A percentile compares a stretch with the other conserved stretches of the same genome.
Conservation (phyloP, 2,113 vertebrate genomes). For the Stegostoma tigrinum region DNA sequence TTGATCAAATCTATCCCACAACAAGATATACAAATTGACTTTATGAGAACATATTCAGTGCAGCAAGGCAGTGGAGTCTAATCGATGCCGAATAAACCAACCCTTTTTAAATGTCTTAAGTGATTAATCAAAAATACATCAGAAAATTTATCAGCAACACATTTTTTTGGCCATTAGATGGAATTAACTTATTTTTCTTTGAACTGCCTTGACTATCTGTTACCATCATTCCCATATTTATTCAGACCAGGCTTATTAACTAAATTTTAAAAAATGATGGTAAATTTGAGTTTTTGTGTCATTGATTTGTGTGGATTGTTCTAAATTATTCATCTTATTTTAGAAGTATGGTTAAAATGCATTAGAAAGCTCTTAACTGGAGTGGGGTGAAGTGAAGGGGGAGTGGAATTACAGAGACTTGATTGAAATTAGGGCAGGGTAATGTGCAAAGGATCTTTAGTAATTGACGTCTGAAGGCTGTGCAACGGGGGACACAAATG, state of each 20-base stretch:
- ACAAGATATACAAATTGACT: neutral
- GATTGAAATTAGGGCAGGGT: neutral
- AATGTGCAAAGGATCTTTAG: neutral
- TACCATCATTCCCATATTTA: neutral
- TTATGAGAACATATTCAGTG: neutral
- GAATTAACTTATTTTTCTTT: neutral
- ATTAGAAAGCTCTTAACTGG: conserved; percentile 2
- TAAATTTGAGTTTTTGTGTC: neutral
- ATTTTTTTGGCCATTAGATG: neutral
- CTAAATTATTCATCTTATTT: neutral
- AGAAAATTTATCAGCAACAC: neutral
- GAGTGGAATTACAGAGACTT: neutral
- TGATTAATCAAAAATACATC: neutral
- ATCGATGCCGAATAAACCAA: neutral
- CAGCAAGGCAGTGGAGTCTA: neutral
- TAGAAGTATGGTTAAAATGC: neutral
- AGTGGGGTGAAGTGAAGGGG: too few species aligned
- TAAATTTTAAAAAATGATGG: neutral
- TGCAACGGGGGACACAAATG: neutral
- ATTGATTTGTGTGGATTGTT: neutral
- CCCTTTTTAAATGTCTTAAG: neutral
- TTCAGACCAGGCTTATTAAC: neutral
- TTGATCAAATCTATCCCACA: neutral
- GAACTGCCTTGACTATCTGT: neutral
- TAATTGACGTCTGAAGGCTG: neutral